Evolutionary conservation across 2,797 vertebrate genomes (phyloP), one percentile per base, ranked within the genome.

Genomic region (Lithobates sylvaticus): DNA sequence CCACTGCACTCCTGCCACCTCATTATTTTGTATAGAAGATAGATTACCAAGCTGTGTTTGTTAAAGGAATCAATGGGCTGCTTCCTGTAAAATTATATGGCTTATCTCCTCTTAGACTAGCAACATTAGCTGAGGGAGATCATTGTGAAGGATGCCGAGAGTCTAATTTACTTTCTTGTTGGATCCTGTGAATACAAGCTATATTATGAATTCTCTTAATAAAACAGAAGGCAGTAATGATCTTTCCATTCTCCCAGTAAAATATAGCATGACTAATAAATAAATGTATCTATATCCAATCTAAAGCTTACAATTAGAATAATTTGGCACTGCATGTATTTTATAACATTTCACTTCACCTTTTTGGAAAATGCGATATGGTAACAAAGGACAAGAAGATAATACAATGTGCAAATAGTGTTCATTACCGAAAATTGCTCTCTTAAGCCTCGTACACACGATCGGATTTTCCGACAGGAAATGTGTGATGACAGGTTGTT

Each of bases 21-120:
- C 92, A 84, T 90, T 91, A 90, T 92, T 93, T 92, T 88, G 83
- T 90, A 84, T 78, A 89, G 92, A 93, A 94, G 92, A 93, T 89
- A 91, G 84, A 92, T 91, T 91, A 89, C 86, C 88, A 89, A 88
- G 88, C 89, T 92, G 81, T 89, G 75, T 91, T 92, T 93, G 89
- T 89, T 88, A 90, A 91, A 92, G 88, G 87, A 92, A 89, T 93
- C 89, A 88, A 42, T 84, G 72, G 73, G 79, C 92, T 92, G 81
- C 89, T 93, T 89, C 86, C 89, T 92, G 68, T 91, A 91, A 94
- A 92, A 93, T 93, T 90, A 88, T 86, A 88, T 87, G 78, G 72
- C 87, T 92, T 92, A 91, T 88, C 86, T 90, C 81, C 88, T 92
- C 90, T 89, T 91, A 91, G 86, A 91, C 81, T 81, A 90, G 74